Conservation (phyloP, 2,113 vertebrate species). For the Malaclemys terrapin region DNA sequence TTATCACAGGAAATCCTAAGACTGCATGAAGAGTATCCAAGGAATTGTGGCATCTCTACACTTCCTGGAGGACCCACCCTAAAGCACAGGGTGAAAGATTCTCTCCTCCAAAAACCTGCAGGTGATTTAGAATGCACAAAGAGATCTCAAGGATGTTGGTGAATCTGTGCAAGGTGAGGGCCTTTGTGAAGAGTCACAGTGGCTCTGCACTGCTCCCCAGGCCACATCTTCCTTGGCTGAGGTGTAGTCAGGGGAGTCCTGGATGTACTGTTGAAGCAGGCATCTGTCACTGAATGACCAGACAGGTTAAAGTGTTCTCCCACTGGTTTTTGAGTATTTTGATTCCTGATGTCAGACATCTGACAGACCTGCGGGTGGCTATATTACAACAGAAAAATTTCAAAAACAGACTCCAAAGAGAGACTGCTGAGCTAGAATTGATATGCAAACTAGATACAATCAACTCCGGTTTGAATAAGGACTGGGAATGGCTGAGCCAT, state of each 20-base stretch:
- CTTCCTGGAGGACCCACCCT: not conserved
- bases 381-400: no score
- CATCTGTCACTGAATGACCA: no score
- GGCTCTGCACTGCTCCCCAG: not conserved
- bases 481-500: no score
- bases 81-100: not conserved
- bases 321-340: no score
- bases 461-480: no score
- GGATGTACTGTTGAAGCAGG: not conserved
- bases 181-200: not conserved
- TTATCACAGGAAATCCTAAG: not conserved
- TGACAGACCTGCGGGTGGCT: no score
- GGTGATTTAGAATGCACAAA: fast-evolving
- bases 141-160: not conserved
- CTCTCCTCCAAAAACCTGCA: fast-evolving
- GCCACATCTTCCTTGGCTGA: not conserved
- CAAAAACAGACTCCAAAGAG: no score
- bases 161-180: not conserved
- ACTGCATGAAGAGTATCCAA: not conserved
- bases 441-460: no score
- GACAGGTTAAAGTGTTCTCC: no score
- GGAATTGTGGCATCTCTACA: not conserved
- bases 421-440: no score
- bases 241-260: not conserved
- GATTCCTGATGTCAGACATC: no score